Base-by-base conservation (phyloP, 2,113 vertebrate genomes). In the Heterochromis multidens region DNA sequence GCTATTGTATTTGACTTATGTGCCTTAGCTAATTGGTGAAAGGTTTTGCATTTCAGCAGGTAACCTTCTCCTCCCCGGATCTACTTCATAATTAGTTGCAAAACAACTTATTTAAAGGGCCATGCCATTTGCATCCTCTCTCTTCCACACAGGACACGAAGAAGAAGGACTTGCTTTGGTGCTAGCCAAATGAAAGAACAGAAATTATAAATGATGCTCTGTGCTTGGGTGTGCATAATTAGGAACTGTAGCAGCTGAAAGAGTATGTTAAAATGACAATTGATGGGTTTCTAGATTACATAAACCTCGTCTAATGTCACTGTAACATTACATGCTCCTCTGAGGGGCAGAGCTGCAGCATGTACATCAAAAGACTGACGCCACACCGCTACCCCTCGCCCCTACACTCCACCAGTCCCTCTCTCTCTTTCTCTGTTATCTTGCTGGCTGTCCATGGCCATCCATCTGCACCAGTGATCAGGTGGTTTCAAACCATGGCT, bases 11-110 rank as follows among this genome's bases (percentile, higher is more conserved):
- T 37, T 54, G 37, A 78, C 35, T 27, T 12, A 29, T 10, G 56
- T 3, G 27, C 23, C 21, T n/a, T 43, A 23, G 27, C 2, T 67
- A 31, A 82, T 72, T 59, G 56, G 77, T 14, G 9, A 37, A 65
- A 49, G 4, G 35, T 14, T 81, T 37, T 33, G 7, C 11, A 23
- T 33, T 62, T 52, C 35, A 31, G 21, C 84, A 70, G 65, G 70
- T 57, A 25, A 31, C 40, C 19, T 27, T 65, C 25, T 86, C 23
- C 54, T 7, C 52, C 7, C 92, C 49, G 84, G 91, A 37, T 31
- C 93, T 93, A 82, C 88, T 89, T 92, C 92, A 91, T 95, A 96
- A 97, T 97, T 96, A 96, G 94, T 94, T 94, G 94, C 94, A 52
- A 82, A 84, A 87, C 89, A 94, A 96, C 87, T 88, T 95, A 92